phyloP scores from a whole-genome alignment of 2,113 vertebrate genomes.

The Gorsachius goisagi region DNA sequence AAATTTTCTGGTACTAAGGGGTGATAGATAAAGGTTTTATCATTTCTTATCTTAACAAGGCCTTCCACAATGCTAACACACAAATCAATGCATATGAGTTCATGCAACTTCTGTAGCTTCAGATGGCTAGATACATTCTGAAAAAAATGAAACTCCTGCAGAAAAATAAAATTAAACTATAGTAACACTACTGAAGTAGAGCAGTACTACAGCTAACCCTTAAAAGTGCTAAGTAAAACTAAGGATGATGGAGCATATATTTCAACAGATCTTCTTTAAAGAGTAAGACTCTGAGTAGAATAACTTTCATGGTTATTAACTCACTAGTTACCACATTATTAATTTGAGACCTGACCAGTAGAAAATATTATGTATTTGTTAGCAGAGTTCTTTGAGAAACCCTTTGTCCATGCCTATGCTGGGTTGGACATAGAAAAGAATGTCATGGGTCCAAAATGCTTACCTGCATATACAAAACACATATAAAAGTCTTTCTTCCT shows the following conservation, averaged over 20 bases:
- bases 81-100: neutral
- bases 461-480: neutral
- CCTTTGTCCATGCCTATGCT: neutral
- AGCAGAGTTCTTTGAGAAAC: neutral
- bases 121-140: neutral
- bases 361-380: neutral
- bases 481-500: neutral
- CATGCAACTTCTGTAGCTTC: neutral
- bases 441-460: neutral
- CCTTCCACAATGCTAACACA: neutral
- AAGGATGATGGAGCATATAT: neutral
- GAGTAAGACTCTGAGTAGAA: neutral
- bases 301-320: neutral
- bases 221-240: neutral
- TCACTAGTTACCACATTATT: neutral
- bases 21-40: neutral
- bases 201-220: neutral
- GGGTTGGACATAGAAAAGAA: neutral
- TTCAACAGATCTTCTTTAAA: neutral
- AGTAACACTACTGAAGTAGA: neutral
- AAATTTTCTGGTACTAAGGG: neutral
- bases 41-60: neutral
- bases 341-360: neutral
- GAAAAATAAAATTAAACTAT: neutral
- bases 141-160: neutral